Percentiles rank a stretch among this genome's conserved stretches.
Conservation (phyloP, 2,113 vertebrate species). For the Chrysochloris asiatica region DNA sequence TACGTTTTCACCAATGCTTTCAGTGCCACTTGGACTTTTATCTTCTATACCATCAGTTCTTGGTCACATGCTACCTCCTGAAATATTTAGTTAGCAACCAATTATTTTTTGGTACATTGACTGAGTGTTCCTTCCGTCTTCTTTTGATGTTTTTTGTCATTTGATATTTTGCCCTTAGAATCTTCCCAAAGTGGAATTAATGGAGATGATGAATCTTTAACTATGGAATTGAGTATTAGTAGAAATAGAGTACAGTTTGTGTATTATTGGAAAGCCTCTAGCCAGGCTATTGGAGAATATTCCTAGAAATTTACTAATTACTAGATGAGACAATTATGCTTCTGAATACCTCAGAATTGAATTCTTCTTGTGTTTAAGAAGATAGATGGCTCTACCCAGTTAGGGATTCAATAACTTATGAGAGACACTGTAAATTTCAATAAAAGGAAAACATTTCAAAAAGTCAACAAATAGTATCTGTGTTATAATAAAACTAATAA, state of each 20-base stretch:
- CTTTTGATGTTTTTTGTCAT: too few species aligned
- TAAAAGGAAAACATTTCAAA: neutral
- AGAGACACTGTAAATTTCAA: neutral
- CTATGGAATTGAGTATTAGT: neutral
- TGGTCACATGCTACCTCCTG: too few species aligned
- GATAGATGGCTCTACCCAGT: neutral
- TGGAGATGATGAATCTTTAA: neutral
- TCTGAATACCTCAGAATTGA: neutral
- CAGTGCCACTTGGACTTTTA: too few species aligned
- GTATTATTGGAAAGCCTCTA: neutral
- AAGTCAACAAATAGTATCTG: neutral
- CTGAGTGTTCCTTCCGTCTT: too few species aligned
- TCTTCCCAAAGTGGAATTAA: neutral
- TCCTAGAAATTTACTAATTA: neutral
- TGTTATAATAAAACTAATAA: neutral
- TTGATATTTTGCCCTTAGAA: too few species aligned
- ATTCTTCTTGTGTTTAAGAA: neutral
- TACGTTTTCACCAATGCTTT: too few species aligned
- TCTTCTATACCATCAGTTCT: too few species aligned
- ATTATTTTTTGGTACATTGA: too few species aligned
- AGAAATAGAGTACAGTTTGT: neutral
- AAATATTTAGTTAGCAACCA: too few species aligned
- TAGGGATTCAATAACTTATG: neutral
- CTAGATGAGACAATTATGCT: neutral
- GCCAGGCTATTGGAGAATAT: neutral